A percentile compares a stretch with the other conserved stretches of the same genome.
Evolutionary conservation across 2,888 invertebrate genomes (phyloP).

Genomic region (Sarcophaga subvicina): DNA sequence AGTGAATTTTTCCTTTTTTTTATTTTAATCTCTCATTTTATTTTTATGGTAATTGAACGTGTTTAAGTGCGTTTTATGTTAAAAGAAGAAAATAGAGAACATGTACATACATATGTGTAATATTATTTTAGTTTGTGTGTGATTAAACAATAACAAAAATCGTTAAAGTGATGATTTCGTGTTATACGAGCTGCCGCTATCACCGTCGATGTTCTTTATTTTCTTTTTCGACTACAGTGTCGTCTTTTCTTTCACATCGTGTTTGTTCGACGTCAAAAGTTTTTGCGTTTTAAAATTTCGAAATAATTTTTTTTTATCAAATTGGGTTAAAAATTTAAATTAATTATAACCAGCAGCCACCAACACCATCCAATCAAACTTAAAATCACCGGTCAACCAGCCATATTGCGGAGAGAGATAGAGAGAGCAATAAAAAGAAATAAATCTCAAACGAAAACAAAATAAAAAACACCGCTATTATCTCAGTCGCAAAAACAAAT

Average conservation of each 20-base stretch:
- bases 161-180: not conserved
- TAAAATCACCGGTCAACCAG: not conserved
- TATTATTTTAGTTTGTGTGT: not conserved
- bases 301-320: constrained; percentile 69
- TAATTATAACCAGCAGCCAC: constrained; percentile 45
- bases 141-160: not conserved
- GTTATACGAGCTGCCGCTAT: not conserved
- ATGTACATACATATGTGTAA: not conserved
- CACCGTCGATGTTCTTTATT: constrained; percentile 4
- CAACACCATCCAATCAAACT: constrained; percentile 23
- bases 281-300: constrained; percentile 73
- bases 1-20: too few species aligned
- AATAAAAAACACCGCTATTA: not conserved
- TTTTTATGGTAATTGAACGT: not conserved
- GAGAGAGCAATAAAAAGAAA: too few species aligned
- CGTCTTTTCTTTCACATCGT: not conserved
- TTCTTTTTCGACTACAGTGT: constrained; percentile 37
- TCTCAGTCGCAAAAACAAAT: not conserved
- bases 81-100: constrained; percentile 38
- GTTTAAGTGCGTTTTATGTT: not conserved
- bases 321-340: constrained; percentile 73
- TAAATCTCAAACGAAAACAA: not conserved
- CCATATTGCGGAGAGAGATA: not conserved
- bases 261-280: constrained; percentile 26
- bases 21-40: not conserved